Conservation (phyloP, 92 coral and sea anemone species). For the Palythoa heliodiscus region DNA sequence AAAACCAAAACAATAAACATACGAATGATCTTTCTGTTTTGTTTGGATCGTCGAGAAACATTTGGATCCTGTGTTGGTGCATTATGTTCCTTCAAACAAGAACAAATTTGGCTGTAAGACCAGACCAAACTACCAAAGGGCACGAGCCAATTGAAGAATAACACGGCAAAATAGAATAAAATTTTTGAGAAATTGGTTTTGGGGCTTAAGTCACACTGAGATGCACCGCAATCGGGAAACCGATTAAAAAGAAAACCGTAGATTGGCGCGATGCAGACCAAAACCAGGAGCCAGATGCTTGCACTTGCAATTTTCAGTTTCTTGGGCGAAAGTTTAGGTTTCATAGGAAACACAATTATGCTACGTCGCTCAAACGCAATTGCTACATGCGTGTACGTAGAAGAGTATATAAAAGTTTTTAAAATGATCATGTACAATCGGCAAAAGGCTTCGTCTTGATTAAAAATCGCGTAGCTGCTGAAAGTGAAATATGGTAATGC, state of each 20-base stretch:
- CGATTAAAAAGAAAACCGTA: not conserved
- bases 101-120: constrained; percentile 25
- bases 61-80: constrained; percentile 3
- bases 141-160: not conserved
- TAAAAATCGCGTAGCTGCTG: not conserved
- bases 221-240: not conserved
- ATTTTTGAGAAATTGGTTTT: not conserved
- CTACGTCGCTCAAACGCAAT: constrained; percentile 55
- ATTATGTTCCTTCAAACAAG: not conserved
- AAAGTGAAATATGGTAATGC: not conserved
- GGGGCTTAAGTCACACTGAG: not conserved
- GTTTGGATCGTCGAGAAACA: constrained; percentile 19
- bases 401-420: not conserved
- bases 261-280: not conserved
- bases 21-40: constrained; percentile 35
- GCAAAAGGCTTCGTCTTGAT: not conserved
- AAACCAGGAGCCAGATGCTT: not conserved
- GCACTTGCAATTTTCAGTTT: not conserved
- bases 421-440: not conserved
- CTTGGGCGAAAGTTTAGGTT: constrained; percentile 24
- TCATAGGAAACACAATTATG: constrained; percentile 48
- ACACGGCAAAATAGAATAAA: not conserved
- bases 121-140: constrained; percentile 3
- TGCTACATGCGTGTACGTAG: constrained; percentile 46
- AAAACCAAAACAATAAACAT: constrained; percentile 11